phyloP scores from a whole-genome alignment of 2,888 invertebrate genomes.

The Chesias legatella region DNA sequence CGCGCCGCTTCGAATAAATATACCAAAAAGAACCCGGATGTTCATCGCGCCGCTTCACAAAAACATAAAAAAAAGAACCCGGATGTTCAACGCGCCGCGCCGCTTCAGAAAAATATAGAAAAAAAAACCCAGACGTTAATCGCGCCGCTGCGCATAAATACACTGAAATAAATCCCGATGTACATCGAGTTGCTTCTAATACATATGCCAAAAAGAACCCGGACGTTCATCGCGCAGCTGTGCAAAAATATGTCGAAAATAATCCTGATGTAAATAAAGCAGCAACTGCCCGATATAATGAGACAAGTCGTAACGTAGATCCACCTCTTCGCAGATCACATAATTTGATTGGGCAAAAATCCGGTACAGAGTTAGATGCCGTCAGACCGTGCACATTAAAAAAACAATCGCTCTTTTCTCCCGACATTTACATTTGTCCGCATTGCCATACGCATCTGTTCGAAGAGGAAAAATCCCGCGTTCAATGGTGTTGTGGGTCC shows the following conservation, averaged over 20 bases:
- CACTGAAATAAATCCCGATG: no score
- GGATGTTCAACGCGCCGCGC: no score
- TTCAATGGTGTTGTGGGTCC: neutral
- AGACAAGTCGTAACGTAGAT: neutral
- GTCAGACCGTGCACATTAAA: neutral
- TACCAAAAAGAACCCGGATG: neutral
- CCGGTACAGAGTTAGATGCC: constrained; percentile 1
- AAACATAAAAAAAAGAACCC: no score
- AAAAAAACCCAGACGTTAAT: no score
- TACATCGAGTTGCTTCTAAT: no score
- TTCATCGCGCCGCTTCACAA: no score
- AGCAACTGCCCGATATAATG: neutral
- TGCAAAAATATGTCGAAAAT: neutral
- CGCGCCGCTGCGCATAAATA: no score
- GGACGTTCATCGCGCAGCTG: neutral
- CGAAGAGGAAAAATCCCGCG: constrained; percentile 1
- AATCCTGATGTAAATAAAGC: neutral
- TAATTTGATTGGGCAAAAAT: neutral
- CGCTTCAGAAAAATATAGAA: no score
- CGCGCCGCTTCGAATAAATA: neutral
- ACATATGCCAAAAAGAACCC: no score
- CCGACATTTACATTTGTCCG: neutral
- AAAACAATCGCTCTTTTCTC: neutral
- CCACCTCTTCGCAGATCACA: neutral
- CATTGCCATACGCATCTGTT: neutral